Conservation (phyloP, 2,113 vertebrate genomes). For the Tragelaphus scriptus region DNA sequence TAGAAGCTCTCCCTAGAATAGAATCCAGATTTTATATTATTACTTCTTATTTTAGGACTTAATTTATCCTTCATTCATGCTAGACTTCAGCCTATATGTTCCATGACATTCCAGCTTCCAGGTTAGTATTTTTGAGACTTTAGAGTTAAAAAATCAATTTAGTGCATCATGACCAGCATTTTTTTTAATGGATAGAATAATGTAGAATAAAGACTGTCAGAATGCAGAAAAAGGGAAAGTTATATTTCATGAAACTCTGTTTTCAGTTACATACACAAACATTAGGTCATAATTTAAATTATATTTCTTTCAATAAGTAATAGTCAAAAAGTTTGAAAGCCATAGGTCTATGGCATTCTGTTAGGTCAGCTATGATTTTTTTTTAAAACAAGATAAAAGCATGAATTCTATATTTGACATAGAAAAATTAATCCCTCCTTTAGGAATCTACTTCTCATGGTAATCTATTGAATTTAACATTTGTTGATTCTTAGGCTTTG, state of each 20-base stretch:
- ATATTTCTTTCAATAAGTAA: neutral
- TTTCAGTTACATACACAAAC: neutral
- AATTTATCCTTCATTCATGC: neutral
- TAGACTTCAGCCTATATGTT: neutral
- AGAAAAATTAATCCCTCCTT: constrained; percentile 22
- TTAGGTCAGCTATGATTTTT: neutral
- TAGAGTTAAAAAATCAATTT: neutral
- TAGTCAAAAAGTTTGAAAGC: neutral
- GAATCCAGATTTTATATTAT: constrained; percentile 25
- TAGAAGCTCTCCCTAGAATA: neutral
- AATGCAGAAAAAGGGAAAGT: neutral
- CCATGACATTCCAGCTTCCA: neutral
- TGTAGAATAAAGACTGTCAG: neutral
- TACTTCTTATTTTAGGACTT: constrained; percentile 10
- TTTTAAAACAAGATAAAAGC: constrained; percentile 5
- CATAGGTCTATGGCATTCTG: neutral
- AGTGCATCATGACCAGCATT: neutral
- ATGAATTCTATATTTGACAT: constrained; percentile 11
- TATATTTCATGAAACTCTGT: neutral
- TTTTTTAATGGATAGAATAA: neutral
- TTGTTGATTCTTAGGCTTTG: constrained; percentile 15
- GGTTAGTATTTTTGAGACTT: neutral
- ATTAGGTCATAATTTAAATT: neutral
- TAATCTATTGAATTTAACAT: neutral
- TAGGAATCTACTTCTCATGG: neutral